Evolutionary conservation across 1,140 invertebrate species (phyloP).

Genomic region (Apis mellifera): DNA sequence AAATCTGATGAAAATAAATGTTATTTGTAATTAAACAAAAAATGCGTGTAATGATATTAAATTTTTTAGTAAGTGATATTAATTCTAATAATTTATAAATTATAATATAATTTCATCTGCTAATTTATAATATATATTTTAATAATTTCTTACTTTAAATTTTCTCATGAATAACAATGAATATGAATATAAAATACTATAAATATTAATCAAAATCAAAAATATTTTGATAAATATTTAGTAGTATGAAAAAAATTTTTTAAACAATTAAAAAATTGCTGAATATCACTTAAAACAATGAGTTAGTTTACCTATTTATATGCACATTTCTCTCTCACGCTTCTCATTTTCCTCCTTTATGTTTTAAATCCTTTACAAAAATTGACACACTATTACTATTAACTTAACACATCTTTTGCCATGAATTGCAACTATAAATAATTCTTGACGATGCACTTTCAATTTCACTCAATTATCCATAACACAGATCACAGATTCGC

Average conservation of each 20-base stretch:
- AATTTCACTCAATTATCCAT: background rate
- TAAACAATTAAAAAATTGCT: background rate
- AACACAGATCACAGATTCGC: background rate
- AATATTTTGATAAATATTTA: background rate
- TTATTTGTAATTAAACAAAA: background rate
- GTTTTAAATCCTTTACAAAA: background rate
- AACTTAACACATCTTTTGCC: background rate
- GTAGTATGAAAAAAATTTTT: background rate
- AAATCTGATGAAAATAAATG: background rate
- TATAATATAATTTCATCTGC: background rate
- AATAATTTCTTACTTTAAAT: background rate
- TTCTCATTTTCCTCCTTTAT: background rate
- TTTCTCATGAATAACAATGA: background rate
- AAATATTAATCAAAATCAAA: background rate
- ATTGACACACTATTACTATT: background rate
- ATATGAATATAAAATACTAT: background rate
- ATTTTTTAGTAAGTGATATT: background rate
- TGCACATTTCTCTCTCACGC: background rate
- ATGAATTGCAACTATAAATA: background rate
- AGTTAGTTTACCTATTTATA: too few species aligned
- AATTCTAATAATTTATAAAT: background rate
- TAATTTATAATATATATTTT: too few species aligned
- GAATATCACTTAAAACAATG: too few species aligned
- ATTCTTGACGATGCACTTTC: background rate
- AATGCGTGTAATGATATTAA: background rate